These are phyloP conservation scores for Trypoxylus dichotomus DNA, from an alignment of 1,140 invertebrate genomes.

Conservation along the genomic window DNA sequence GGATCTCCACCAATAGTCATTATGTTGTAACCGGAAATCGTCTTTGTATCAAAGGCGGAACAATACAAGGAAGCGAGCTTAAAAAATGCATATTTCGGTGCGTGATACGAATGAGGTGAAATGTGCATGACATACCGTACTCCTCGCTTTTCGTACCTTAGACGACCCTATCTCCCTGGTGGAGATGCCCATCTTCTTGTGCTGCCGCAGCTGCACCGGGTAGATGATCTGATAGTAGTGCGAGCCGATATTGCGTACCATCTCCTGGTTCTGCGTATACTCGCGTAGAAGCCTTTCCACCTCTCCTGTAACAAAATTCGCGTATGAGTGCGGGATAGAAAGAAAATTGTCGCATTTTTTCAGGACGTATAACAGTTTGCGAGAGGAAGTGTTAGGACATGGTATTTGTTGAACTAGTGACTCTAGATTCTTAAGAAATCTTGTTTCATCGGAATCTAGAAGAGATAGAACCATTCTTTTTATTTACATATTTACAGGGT, in stretches of 20 bases:
- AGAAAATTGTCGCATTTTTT: too few relatives aligned
- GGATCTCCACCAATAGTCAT: too few relatives aligned
- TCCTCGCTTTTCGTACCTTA: constrained; percentile 69
- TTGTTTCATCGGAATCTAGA: too few relatives aligned
- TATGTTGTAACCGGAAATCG: too few relatives aligned
- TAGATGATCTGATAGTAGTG: constrained; percentile 94
- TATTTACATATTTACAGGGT: too few relatives aligned
- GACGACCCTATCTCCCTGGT: constrained; percentile 81
- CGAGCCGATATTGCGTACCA: constrained; percentile 85
- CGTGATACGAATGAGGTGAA: constrained; percentile 43
- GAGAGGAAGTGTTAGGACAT: too few relatives aligned
- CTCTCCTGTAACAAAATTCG: constrained; percentile 67
- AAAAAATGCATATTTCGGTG: neutral
- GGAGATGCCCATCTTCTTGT: constrained; percentile 94
- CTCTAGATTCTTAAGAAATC: too few relatives aligned
- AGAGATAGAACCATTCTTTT: too few relatives aligned
- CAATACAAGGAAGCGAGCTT: neutral
- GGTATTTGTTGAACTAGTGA: too few relatives aligned
- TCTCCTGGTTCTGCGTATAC: constrained; percentile 87
- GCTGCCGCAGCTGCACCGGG: constrained; percentile 88
- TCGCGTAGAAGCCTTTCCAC: constrained; percentile 84
- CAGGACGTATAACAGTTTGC: too few relatives aligned
- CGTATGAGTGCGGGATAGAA: too few relatives aligned
- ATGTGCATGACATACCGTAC: constrained; percentile 54
- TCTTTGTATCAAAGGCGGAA: too few relatives aligned